Base-by-base conservation (phyloP, 2,797 vertebrate genomes). In the Eulemur rubriventer region DNA sequence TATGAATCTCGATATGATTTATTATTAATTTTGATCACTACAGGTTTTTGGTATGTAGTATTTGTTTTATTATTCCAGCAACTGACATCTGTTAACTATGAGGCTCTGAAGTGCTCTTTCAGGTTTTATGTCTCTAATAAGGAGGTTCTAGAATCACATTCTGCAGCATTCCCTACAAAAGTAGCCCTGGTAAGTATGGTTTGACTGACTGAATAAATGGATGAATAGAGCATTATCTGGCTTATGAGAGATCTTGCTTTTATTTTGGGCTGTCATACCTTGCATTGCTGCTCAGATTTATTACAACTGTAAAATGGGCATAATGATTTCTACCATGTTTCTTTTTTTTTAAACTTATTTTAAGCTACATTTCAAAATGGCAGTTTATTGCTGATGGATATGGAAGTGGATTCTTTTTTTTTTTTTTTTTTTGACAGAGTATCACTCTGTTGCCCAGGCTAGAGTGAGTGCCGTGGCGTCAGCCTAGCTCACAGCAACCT, bases 1-100 rank as follows among this genome's bases (percentile, higher is more conserved):
- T 46, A 41, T 93, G 28, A 82, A 89, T 89, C 38, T 90, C 65
- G 35, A 55, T 75, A 35, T 35, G 22, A 59, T 43, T 55, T 57
- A 52, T 76, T 85, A 76, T 57, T 94, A 63, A 70, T 79, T 96
- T 73, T 95, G 26, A 70, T 67, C 57, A 41, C 18, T 26, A 20
- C 18, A 38, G 22, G 28, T 61, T 91, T 85, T 89, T 63, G 65
- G 14, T 73, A n/a, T 65, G 7, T 30, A 50, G 3, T 30, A n/a
- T 61, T 88, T 72, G 13, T 94, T 92, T 90, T 75, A 83, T 89
- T 87, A 84, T 90, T 82, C 12, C 4, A 76, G 65, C 30, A 83
- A 22, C 16, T 85, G 46, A 46, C 80, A 38, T 65, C 35, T 76
- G 30, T 72, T 82, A 82, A 46, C 38, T 75, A 12, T 28, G 46